Conservation (phyloP, 2,888 invertebrate genomes). For the Ennomos quercinarius region DNA sequence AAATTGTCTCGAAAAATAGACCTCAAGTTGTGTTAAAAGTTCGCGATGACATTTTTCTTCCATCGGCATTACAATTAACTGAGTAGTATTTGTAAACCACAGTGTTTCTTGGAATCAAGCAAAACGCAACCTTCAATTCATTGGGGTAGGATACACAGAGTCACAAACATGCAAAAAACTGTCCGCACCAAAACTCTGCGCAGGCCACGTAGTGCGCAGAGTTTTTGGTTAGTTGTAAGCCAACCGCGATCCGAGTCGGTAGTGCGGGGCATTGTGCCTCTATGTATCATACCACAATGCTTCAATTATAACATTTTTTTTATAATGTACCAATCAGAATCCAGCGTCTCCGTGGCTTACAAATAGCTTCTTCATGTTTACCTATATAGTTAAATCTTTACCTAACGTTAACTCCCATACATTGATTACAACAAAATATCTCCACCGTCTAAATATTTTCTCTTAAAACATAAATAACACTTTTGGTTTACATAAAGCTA, state of each 20-base stretch:
- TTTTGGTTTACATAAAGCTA: constrained; percentile 84
- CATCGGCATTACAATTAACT: constrained; percentile 26
- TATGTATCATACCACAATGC: too few relatives aligned
- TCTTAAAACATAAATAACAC: constrained; percentile 82
- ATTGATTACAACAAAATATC: constrained; percentile 40
- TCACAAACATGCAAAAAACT: too few relatives aligned
- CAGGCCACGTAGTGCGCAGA: too few relatives aligned
- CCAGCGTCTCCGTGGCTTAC: constrained; percentile 12
- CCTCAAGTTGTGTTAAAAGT: constrained; percentile 29
- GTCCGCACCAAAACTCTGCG: too few relatives aligned
- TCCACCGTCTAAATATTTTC: constrained; percentile 51
- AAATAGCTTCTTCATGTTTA: constrained; percentile 15
- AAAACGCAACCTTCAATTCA: too few relatives aligned
- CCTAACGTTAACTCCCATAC: constrained; percentile 39
- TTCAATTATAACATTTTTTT: too few relatives aligned
- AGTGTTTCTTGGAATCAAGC: background rate
- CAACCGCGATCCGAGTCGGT: too few relatives aligned
- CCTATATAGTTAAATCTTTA: constrained; percentile 27
- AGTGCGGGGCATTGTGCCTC: too few relatives aligned
- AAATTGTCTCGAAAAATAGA: constrained; percentile 45
- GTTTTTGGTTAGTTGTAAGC: too few relatives aligned
- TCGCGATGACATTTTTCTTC: constrained; percentile 28
- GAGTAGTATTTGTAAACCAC: constrained; percentile 18
- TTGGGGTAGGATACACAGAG: too few relatives aligned
- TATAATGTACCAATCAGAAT: too few relatives aligned